Base-by-base conservation (phyloP, 37 sponge, comb jelly and placozoan species). In the Ianthella basta region DNA sequence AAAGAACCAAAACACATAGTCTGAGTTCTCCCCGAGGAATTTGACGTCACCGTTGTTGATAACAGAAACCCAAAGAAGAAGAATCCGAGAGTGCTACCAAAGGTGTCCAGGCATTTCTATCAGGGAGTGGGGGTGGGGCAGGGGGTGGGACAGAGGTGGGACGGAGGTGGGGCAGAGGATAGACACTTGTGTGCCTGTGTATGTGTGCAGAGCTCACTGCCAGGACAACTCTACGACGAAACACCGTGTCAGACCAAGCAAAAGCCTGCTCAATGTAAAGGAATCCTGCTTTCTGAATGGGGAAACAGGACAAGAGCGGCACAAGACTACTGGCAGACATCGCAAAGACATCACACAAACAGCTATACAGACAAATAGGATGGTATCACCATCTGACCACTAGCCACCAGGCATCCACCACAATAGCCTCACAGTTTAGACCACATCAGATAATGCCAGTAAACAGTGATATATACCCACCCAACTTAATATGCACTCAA, bases 211-310 rank as follows among this genome's bases (percentile, higher is more conserved):
- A 4, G 80, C 95, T 87, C 72, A 95, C 95, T 38, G 88, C 89
- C 10, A 95, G 82, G 4, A 91, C 91, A 24, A 95, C 95, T 80
- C 89, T 79, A 41, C 95, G 86, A n/a, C 95, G 88, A 54, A 77
- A 88, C 0, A 57, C 79, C n/a, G 83, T 77, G 18, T 88, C 91
- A 34, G 57, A 56, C 56, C 80, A 36, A 54, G 85, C 88, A 82
- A 94, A 94, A 0, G 95, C 83, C 60, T 87, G 83, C 67, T 94
- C 95, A 29, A 94, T 83, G 84, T 90, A 91, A 21, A 95, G 80
- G 30, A 95, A 95, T n/a, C 95, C 95, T 61, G 95, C 95, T 95
- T 95, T 91, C 95, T 95, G 59, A 38, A 85, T 4, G 21, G 25
- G 29, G 14, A 25, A 23, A 66, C 15, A 24, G 23, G 29, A 66